phyloP scores from a whole-genome alignment of 1,140 invertebrate genomes.

The Papilio helenus region DNA sequence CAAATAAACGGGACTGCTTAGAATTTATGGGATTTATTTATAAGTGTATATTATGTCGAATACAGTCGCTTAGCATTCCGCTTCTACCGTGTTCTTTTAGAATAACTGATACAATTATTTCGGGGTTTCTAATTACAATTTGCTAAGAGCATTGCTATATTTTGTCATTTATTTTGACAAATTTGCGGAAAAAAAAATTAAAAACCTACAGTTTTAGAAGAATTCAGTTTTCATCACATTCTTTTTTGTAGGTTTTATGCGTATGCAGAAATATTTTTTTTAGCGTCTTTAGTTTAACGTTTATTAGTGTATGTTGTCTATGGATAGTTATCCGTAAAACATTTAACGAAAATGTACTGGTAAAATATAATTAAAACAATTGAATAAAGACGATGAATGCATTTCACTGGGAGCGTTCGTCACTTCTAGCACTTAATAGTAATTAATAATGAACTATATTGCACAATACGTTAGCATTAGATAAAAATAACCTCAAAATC shows the following conservation, averaged over 20 bases:
- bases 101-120: neutral
- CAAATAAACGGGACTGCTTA: conserved; percentile 81
- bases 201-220: neutral
- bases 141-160: neutral
- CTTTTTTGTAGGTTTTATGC: neutral
- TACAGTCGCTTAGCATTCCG: conserved; percentile 34
- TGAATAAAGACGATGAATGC: too few species aligned
- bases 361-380: neutral
- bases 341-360: neutral
- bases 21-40: conserved; percentile 16
- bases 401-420: too few species aligned
- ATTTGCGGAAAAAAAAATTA: neutral
- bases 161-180: neutral
- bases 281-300: neutral
- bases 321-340: neutral
- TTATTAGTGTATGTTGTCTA: neutral
- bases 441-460: conserved; percentile 9
- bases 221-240: neutral
- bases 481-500: conserved; percentile 1
- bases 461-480: conserved; percentile 30
- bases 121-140: neutral
- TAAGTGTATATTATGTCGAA: conserved; percentile 33
- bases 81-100: neutral
- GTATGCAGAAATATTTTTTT: neutral
- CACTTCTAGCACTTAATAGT: neutral